Percentiles rank a stretch among this genome's conserved stretches.
Evolutionary conservation across 2,113 vertebrate genomes (phyloP).

Genomic region (Coracopsis vasa): DNA sequence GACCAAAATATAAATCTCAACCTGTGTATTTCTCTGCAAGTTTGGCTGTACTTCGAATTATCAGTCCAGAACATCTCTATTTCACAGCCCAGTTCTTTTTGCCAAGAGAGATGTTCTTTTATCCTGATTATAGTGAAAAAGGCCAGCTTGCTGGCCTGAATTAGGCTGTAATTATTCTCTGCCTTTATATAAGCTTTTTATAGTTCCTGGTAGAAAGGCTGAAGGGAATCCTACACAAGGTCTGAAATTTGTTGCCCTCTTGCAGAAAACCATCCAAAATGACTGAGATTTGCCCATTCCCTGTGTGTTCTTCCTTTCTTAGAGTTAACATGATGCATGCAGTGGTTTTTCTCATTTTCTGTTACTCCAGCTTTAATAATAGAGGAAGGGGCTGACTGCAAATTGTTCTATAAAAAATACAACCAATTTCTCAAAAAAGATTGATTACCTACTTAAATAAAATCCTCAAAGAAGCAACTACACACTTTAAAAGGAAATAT

Average conservation of each 20-base stretch:
- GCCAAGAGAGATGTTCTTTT: conserved; percentile 37
- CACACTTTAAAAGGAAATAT: neutral
- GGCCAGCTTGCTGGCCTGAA: neutral
- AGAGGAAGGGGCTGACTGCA: neutral
- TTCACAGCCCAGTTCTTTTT: neutral
- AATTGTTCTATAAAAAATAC: neutral
- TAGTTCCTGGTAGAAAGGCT: conserved; percentile 18
- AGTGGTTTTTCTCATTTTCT: neutral
- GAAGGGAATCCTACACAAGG: conserved; percentile 1
- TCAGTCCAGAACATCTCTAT: conserved; percentile 41
- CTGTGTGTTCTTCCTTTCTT: neutral
- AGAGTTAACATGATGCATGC: neutral
- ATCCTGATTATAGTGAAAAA: conserved; percentile 14
- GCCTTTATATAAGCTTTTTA: conserved; percentile 10
- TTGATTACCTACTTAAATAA: neutral
- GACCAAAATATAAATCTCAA: neutral
- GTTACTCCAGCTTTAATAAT: neutral
- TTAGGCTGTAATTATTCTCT: conserved; percentile 12
- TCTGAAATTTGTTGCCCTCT: neutral
- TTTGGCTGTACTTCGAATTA: conserved; percentile 24
- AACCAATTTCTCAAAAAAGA: neutral
- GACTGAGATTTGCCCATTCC: neutral
- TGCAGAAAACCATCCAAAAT: neutral
- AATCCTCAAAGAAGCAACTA: neutral
- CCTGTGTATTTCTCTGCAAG: neutral